Evolutionary conservation across 2,797 vertebrate species (phyloP).

Genomic region (Galago senegalensis): DNA sequence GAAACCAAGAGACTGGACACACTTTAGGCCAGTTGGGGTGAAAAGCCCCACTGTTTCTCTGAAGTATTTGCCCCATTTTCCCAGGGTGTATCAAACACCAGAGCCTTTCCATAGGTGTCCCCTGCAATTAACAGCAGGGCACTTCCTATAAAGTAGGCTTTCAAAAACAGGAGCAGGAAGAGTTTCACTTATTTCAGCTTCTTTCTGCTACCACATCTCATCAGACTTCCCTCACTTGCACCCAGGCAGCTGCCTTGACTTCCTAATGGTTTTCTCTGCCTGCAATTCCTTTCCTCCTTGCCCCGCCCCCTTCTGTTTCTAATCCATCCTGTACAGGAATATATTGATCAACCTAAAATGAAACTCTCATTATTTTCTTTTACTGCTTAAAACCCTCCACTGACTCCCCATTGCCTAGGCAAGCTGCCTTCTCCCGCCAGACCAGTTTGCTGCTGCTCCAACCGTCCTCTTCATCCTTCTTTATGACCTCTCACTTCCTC

Average conservation of each 20-base stretch:
- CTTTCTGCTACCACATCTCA: neutral
- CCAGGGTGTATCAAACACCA: neutral
- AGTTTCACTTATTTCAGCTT: conserved; percentile 15
- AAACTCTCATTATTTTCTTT: conserved; percentile 56
- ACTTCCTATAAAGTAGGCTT: neutral
- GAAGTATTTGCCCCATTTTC: neutral
- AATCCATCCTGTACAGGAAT: neutral
- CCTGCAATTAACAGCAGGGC: neutral
- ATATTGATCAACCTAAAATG: neutral
- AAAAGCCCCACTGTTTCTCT: neutral
- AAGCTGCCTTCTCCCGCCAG: neutral
- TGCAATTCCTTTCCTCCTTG: neutral
- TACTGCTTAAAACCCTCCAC: neutral
- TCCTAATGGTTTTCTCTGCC: neutral
- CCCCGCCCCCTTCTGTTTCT: neutral
- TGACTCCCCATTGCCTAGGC: neutral
- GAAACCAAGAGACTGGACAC: neutral
- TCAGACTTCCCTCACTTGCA: neutral
- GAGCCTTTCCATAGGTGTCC: neutral
- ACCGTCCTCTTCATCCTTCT: neutral
- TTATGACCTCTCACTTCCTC: neutral
- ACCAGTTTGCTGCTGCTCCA: neutral
- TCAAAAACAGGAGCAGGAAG: neutral
- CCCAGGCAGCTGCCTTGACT: neutral
- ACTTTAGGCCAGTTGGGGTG: neutral